Percentiles rank a stretch among this genome's conserved stretches.
Evolutionary conservation across 2,113 vertebrate genomes (phyloP).

Genomic region (human): DNA sequence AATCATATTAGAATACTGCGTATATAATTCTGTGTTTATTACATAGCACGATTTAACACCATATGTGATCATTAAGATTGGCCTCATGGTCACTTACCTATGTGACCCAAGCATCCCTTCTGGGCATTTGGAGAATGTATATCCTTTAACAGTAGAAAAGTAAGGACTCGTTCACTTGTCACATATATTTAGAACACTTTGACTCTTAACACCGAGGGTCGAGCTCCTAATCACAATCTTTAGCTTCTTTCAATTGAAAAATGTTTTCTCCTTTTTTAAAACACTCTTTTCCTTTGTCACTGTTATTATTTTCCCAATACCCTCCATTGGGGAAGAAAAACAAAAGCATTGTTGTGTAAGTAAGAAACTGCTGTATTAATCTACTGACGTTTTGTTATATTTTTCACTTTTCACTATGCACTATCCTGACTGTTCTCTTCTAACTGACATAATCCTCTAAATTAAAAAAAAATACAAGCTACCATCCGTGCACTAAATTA

Average conservation of each 20-base stretch:
- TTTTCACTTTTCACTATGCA: not conserved
- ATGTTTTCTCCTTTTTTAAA: not conserved
- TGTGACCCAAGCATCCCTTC: not conserved
- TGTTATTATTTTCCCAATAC: constrained; percentile 18
- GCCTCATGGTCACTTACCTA: not conserved
- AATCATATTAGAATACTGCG: not conserved
- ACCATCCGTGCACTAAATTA: not conserved
- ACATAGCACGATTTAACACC: not conserved
- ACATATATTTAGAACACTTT: not conserved
- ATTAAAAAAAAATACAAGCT: not conserved
- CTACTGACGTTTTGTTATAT: not conserved
- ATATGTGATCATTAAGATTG: not conserved
- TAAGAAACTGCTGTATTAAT: not conserved
- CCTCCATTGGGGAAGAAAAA: not conserved
- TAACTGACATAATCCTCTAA: not conserved
- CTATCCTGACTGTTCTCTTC: not conserved
- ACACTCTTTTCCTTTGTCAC: not conserved
- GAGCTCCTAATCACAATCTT: not conserved
- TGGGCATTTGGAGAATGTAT: not conserved
- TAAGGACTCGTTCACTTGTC: not conserved
- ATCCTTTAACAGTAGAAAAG: not conserved
- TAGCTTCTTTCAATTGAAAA: constrained; percentile 31
- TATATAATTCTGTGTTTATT: not conserved
- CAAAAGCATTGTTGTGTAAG: not conserved
- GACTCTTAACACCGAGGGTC: not conserved